These are phyloP conservation scores for Cichlasoma orientale DNA, from an alignment of 2,797 vertebrate species.

Conservation along the genomic window DNA sequence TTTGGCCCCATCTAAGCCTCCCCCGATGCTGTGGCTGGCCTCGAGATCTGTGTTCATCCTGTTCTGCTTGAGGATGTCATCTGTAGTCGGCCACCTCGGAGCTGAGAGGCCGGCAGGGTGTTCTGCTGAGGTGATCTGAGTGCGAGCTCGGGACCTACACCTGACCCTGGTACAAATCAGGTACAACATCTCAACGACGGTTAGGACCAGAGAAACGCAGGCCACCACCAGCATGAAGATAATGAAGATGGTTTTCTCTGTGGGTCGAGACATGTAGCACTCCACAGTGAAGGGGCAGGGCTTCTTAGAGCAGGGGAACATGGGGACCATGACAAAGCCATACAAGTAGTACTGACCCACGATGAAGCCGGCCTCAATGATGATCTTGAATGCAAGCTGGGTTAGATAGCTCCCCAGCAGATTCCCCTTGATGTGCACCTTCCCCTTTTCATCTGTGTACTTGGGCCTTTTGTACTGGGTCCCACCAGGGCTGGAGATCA, in stretches of 20 bases:
- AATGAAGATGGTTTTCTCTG: constrained; percentile 74
- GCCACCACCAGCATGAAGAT: constrained; percentile 75
- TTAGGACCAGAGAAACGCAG: constrained; percentile 72
- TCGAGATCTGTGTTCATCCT: constrained; percentile 67
- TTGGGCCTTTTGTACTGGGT: constrained; percentile 78
- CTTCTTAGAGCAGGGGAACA: constrained; percentile 86
- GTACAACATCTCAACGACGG: constrained; percentile 66
- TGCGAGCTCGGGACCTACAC: constrained; percentile 18
- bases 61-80: constrained; percentile 54
- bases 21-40: constrained; percentile 53
- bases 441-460: constrained; percentile 83
- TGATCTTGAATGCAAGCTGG: constrained; percentile 88
- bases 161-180: constrained; percentile 48
- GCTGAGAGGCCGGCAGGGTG: constrained; percentile 35
- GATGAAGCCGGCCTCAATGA: constrained; percentile 91
- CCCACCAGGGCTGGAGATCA: constrained; percentile 57
- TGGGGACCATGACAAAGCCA: constrained; percentile 90
- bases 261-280: constrained; percentile 75
- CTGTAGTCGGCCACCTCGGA: background rate
- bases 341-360: constrained; percentile 95
- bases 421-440: constrained; percentile 88
- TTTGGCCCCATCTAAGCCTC: constrained; percentile 70
- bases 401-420: constrained; percentile 90
- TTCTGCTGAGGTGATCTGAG: constrained; percentile 16
- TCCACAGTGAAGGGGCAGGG: constrained; percentile 89